Conservation (phyloP, 2,797 vertebrate genomes). For the Nannoperca australis region DNA sequence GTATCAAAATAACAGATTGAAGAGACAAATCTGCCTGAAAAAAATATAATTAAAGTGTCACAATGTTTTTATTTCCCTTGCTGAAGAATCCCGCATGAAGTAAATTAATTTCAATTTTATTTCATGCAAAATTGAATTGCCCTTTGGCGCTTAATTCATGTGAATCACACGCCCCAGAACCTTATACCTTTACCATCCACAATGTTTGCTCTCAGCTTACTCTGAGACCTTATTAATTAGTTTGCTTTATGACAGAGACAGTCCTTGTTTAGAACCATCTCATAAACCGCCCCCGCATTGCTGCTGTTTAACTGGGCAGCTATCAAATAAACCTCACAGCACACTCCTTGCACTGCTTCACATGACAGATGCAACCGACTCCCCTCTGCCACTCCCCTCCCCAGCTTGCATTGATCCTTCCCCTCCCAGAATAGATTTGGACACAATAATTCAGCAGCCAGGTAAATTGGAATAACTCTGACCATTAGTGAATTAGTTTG, state of each 20-base stretch:
- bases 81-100: slow-evolving; percentile 41
- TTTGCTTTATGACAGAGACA: slow-evolving; percentile 77
- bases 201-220: slow-evolving; percentile 46
- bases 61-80: slow-evolving; percentile 40
- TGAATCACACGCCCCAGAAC: slow-evolving; percentile 46
- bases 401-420: slow-evolving; percentile 70
- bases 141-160: slow-evolving; percentile 61
- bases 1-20: slow-evolving; percentile 30
- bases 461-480: slow-evolving; percentile 88
- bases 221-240: slow-evolving; percentile 81
- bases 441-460: slow-evolving; percentile 82
- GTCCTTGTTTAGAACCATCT: slow-evolving; percentile 65
- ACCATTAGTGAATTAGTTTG: slow-evolving; percentile 90
- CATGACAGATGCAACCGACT: slow-evolving; percentile 63
- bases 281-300: slow-evolving; percentile 64
- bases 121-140: slow-evolving; percentile 72
- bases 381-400: slow-evolving; percentile 39
- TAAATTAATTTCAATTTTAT: slow-evolving; percentile 60
- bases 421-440: slow-evolving; percentile 70
- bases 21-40: background rate
- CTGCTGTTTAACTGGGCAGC: slow-evolving; percentile 65
- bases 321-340: slow-evolving; percentile 71
- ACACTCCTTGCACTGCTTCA: slow-evolving; percentile 62
- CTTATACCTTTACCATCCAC: slow-evolving; percentile 50
- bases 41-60: slow-evolving; percentile 11